Conservation (phyloP, 2,888 invertebrate species). For the Esperia sulphurella region DNA sequence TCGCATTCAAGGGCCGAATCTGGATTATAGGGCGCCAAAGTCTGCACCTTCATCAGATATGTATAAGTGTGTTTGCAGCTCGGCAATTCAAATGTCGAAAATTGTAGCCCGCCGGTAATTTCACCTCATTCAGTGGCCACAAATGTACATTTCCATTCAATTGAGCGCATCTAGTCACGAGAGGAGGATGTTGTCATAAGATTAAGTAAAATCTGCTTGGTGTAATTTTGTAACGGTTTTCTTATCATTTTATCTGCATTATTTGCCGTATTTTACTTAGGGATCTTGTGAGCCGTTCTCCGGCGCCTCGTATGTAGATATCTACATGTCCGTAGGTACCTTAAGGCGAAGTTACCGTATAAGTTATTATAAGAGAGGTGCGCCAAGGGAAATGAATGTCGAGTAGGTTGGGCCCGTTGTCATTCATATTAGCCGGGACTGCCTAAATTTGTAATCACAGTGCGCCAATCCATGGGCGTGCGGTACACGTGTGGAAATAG, state of each 20-base stretch:
- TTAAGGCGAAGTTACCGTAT: conserved; percentile 70
- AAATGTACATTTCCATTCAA: conserved; percentile 29
- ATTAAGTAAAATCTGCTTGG: background rate
- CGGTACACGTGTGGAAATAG: conserved; percentile 41
- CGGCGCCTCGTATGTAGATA: conserved; percentile 30
- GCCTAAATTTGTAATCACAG: conserved; percentile 75
- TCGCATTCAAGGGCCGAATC: conserved; percentile 75
- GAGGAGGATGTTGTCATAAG: conserved; percentile 7
- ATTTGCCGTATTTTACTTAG: conserved; percentile 2
- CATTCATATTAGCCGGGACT: conserved; percentile 77
- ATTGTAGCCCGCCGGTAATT: conserved; percentile 63
- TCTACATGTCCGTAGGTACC: conserved; percentile 46
- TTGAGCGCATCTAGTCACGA: conserved; percentile 33
- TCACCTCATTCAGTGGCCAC: conserved; percentile 49
- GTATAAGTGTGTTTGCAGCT: conserved; percentile 68
- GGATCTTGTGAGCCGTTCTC: conserved; percentile 26
- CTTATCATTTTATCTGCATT: background rate
- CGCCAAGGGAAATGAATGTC: conserved; percentile 78
- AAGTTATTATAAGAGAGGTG: conserved; percentile 78
- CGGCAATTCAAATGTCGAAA: conserved; percentile 59
- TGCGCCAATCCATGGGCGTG: conserved; percentile 61
- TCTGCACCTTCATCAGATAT: conserved; percentile 75
- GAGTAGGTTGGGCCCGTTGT: conserved; percentile 74
- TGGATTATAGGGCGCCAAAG: conserved; percentile 77
- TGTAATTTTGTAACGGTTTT: conserved; percentile 7